These are phyloP conservation scores for Drosophila paracracens DNA, from an alignment of 2,888 invertebrate genomes.

Conservation along the genomic window DNA sequence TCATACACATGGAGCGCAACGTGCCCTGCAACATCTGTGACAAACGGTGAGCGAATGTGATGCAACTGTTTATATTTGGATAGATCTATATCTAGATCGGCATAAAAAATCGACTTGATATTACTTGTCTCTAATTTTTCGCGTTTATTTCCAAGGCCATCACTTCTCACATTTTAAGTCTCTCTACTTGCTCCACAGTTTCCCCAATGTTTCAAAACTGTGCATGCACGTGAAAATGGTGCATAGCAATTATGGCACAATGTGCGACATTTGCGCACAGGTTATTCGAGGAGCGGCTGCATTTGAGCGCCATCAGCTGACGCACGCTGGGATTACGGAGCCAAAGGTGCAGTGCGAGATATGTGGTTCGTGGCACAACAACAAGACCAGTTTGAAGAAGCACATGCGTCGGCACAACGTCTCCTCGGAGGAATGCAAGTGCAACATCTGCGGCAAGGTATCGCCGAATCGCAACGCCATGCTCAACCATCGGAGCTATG, in stretches of 20 bases:
- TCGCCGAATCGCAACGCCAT: conserved; percentile 83
- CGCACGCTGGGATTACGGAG: conserved; percentile 79
- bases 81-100: neutral
- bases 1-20: conserved; percentile 73
- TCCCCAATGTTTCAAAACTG: conserved; percentile 80
- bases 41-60: conserved; percentile 72
- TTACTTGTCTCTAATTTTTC: no score
- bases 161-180: neutral
- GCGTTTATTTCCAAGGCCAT: neutral
- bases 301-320: conserved; percentile 82
- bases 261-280: conserved; percentile 84
- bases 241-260: conserved; percentile 79
- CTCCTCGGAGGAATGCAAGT: conserved; percentile 75
- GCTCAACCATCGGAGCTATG: conserved; percentile 82
- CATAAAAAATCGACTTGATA: no score
- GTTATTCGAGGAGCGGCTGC: conserved; percentile 82
- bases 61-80: conserved; percentile 11
- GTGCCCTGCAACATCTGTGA: conserved; percentile 81
- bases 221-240: conserved; percentile 78
- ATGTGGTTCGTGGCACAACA: conserved; percentile 84
- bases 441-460: conserved; percentile 82
- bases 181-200: conserved; percentile 56
- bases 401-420: conserved; percentile 82
- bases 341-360: conserved; percentile 83
- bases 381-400: conserved; percentile 83